Base-by-base conservation (phyloP, 2,113 vertebrate species). In the Myotis yumanensis region DNA sequence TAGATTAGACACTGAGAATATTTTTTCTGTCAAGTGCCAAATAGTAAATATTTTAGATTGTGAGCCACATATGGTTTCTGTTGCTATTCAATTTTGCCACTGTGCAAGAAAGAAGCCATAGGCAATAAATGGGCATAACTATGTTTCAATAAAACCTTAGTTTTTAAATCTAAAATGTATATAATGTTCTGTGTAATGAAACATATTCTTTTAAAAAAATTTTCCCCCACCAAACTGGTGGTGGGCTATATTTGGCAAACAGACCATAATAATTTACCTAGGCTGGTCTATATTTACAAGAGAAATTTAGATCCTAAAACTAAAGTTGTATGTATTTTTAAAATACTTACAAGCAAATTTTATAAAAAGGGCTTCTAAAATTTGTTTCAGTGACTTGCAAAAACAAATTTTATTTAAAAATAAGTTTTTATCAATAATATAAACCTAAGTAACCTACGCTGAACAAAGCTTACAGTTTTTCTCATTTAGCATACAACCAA, bases 281-380 rank as follows among this genome's bases (percentile, higher is more conserved):
- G 11, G 0, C 25, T 73, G 30, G 25, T 73, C 35, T 81, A 11
- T 64, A 71, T 79, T 72, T 81, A 3, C 51, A 91, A 77, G 4
- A 88, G 46, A 30, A 77, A 89, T 48, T 83, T 51, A 93, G n/a
- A 87, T 14, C 12, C n/a, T 94, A 87, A 91, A 90, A 92, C 37
- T 81, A 25, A 95, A 40, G 20, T 40, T 79, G 4, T 30, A 68
- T 62, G 1, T 40, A 73, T 75, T 96, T 57, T 46, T 7, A 77
- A 94, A 93, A 73, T 40, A 90, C 4, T 72, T 64, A 82, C 2
- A 75, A 85, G 22, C 32, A 71, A 84, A 40, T 32, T 54, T 94
- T 54, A 91, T 15, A 93, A 76, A 90, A 81, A 22, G 23, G 23
- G 25, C 22, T 32, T 82, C 12, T 71, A 88, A 82, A 86, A 68